Evolutionary conservation across 2,888 invertebrate genomes (phyloP).

Genomic region (Aporophyla lueneburgensis): DNA sequence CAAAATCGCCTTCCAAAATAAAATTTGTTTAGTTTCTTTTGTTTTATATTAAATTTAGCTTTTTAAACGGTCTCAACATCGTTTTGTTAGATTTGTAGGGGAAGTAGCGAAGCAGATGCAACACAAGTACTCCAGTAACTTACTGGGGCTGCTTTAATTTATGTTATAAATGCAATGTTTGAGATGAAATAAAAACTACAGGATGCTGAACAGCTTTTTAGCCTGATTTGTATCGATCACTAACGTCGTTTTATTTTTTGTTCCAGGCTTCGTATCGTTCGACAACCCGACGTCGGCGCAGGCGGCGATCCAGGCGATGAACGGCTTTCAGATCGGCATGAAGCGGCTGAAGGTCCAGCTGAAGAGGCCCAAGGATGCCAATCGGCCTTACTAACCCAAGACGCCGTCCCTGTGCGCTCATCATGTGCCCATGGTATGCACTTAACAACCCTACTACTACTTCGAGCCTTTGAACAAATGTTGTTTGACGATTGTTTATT

Average conservation of each 20-base stretch:
- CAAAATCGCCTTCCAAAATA: neutral
- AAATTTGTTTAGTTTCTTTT: no score
- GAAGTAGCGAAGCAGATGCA: no score
- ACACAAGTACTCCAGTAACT: no score
- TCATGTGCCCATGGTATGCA: conserved; percentile 77
- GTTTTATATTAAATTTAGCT: no score
- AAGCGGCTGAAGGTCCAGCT: conserved; percentile 99
- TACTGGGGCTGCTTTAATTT: no score
- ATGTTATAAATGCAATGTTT: no score
- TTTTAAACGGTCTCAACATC: no score
- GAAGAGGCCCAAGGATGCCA: conserved; percentile 99
- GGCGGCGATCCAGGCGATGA: conserved; percentile 99
- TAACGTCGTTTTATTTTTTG: neutral
- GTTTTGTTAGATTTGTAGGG: no score
- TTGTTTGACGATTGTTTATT: neutral
- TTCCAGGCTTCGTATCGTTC: conserved; percentile 99
- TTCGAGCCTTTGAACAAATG: neutral
- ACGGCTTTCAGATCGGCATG: conserved; percentile 99
- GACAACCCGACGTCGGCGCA: conserved; percentile 99
- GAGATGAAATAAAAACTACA: no score
- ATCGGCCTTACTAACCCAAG: conserved; percentile 98
- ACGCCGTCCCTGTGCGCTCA: conserved; percentile 90
- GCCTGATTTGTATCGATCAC: neutral
- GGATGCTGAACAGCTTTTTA: neutral
- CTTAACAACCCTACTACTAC: conserved; percentile 30